Evolutionary conservation across 2,113 vertebrate species (phyloP), one percentile per base, ranked within the genome.

Genomic region (Passerina amoena): DNA sequence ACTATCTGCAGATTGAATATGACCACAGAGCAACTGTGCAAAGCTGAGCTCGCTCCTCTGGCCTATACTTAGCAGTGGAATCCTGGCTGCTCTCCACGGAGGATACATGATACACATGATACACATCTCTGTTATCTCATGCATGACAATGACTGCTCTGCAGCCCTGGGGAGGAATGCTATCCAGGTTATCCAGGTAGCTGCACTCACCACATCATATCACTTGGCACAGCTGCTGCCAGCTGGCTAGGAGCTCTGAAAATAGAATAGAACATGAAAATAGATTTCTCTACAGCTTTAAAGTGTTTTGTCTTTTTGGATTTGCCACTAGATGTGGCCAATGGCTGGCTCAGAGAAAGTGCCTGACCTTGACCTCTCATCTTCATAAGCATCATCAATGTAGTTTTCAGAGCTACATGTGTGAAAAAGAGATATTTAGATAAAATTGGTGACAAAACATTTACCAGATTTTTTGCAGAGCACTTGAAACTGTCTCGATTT

Each of bases 31-130:
- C 92, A 94, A 94, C 83, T 96, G 92, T 42, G 82, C 61, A 76
- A 82, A 84, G 68, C 65, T 71, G 2, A 0, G 57, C 76, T 83
- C 80, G 2, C 70, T 44, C 66, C 54, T 44, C 37, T 57, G 61
- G 77, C 54, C 96, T 97, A 97, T 97, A 94, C 86, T 96, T 97
- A 96, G 95, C 90, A 92, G 78, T 65, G 92, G 94, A 96, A 96
- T 97, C 88, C 84, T 97, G 92, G 95, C 91, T 72, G 50, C 18
- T 85, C 94, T 96, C 96, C 96, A 94, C 0, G 0, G 37, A 17
- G 14, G 86, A 95, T 70, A 97, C 30, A 38, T 6, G 92, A 96
- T 82, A 93, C 57, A 23, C 82, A 76, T 14, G 71, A 96, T 81
- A 92, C 42, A 24, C 60, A 53, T 86, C 69, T 88, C 94, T 0